Percentiles rank a stretch among this genome's conserved stretches.
Conservation (phyloP, 2,797 vertebrate species). For the Hipposideros larvatus region DNA sequence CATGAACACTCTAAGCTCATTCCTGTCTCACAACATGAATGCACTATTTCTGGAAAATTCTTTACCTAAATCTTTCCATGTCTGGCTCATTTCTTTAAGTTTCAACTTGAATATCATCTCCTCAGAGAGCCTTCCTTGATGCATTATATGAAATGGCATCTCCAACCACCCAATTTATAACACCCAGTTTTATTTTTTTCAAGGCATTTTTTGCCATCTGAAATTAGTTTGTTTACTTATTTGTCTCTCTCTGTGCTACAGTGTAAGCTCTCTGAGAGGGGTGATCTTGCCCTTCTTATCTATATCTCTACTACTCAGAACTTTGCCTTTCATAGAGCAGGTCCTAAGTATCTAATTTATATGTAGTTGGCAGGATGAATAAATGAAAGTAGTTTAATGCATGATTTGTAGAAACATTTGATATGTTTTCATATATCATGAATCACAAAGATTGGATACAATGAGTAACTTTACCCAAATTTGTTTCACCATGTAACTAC, state of each 20-base stretch:
- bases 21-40: not conserved
- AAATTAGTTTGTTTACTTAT: not conserved
- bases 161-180: not conserved
- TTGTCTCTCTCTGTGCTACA: not conserved
- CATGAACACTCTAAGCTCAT: not conserved
- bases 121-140: not conserved
- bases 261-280: not conserved
- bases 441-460: not conserved
- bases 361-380: not conserved
- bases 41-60: not conserved
- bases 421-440: not conserved
- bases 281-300: not conserved
- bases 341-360: not conserved
- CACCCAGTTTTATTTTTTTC: not conserved
- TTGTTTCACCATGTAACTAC: not conserved
- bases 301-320: not conserved
- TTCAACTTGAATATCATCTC: not conserved
- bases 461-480: not conserved
- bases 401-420: not conserved
- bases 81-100: not conserved
- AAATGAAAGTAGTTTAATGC: conserved; percentile 19
- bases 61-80: not conserved
- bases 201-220: not conserved
- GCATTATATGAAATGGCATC: too few species aligned
- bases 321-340: conserved; percentile 14